A percentile compares a stretch with the other conserved stretches of the same genome.
These are phyloP conservation scores for Protobothrops flavoviridis DNA, from an alignment of 2,113 vertebrate genomes.

Conservation along the genomic window DNA sequence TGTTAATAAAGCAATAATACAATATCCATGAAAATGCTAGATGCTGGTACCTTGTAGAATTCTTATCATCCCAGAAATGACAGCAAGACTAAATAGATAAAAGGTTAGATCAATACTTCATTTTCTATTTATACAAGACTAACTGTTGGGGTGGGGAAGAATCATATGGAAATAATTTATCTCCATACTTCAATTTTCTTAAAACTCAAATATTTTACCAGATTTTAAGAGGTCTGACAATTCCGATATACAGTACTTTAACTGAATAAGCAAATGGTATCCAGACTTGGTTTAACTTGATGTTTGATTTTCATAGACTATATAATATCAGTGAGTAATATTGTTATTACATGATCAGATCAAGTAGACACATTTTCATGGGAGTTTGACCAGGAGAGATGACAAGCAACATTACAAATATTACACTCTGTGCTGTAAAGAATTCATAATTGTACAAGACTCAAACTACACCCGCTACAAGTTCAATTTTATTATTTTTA, in stretches of 20 bases:
- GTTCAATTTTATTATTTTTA: background rate
- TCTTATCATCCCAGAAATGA: background rate
- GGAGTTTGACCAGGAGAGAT: background rate
- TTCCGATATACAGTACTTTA: background rate
- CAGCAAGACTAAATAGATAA: background rate
- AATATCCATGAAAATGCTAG: background rate
- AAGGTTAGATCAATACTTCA: background rate
- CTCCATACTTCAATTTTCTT: background rate
- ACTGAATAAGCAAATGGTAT: background rate
- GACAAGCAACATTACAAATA: background rate
- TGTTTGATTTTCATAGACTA: background rate
- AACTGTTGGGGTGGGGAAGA: background rate
- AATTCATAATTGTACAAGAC: background rate
- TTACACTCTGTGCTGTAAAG: background rate
- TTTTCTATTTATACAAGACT: background rate
- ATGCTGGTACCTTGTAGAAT: background rate
- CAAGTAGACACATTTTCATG: background rate
- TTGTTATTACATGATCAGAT: background rate
- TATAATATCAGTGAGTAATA: background rate
- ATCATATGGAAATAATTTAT: background rate
- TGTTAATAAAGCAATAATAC: background rate
- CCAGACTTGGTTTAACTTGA: background rate
- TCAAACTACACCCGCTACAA: background rate
- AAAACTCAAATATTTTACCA: background rate
- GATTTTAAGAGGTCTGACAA: background rate